Evolutionary conservation across 2,888 invertebrate species (phyloP), one percentile per base, ranked within the genome.

Genomic region (Hofmannophila pseudospretella): DNA sequence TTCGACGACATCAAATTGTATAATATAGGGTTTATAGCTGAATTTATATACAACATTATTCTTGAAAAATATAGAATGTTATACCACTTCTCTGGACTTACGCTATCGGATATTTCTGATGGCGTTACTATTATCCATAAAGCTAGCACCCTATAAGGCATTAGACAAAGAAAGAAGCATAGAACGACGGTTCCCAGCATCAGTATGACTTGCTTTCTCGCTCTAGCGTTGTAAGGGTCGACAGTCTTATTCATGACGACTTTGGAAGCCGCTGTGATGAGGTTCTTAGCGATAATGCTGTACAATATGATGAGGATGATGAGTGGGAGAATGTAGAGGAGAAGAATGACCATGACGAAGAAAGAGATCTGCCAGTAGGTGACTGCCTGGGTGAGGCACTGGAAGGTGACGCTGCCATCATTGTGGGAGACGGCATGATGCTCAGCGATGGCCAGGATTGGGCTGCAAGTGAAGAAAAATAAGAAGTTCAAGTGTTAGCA

Each of bases 1-100:
- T 96, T 96, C 2, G 95, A 94, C 27, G 95, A 96, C 93, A 96
- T 95, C 45, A 96, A 84, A 69, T 96, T 96, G 69, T 97, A 97
- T n/a, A 97, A 82, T 51, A 96, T 93, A 0, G 96, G 96, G 75
- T 97, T 96, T 49, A 96, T 90, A 26, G 96, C 96, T 2, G 96
- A 96, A 74, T 97, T 96, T 44, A 96, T 87, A 62, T 96, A 96
- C 35, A 95, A 84, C 93, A 96, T 94, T 32, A 95, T 92, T 48
- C 96, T 89, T 45, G 94, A 93, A 67, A 96, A 94, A 69, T 94
- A 95, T 20, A 96, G 77, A 32, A 96, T 86, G 60, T 92, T 94
- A 67, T 95, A 94, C 82, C 94, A 96, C 39, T 90, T 91, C 50
- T 95, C 94, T 12, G 92, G 84, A 25, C 94, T 94, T 9, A 96